Evolutionary conservation across 2,113 vertebrate species (phyloP).

Genomic region (Nicator chloris): DNA sequence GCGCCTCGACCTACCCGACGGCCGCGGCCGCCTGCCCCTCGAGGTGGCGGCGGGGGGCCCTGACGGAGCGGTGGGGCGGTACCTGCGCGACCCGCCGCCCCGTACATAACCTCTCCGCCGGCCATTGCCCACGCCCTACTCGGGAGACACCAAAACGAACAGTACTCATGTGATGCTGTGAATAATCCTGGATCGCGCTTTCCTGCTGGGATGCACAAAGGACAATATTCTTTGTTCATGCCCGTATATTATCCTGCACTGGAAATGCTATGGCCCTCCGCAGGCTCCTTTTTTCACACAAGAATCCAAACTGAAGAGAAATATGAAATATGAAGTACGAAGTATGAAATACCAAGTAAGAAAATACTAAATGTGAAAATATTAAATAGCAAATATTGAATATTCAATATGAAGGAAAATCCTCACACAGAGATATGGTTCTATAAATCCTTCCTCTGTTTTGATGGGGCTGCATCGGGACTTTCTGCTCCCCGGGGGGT

Average conservation of each 20-base stretch:
- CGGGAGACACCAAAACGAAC: no score
- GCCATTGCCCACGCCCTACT: background rate
- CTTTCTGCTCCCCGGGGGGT: rapidly evolving
- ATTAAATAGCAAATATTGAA: background rate
- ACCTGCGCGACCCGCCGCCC: background rate
- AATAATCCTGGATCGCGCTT: rapidly evolving
- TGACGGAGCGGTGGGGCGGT: constrained; percentile 44
- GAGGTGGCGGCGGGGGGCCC: constrained; percentile 74
- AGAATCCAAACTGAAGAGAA: background rate
- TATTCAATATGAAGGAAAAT: background rate
- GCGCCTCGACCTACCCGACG: background rate
- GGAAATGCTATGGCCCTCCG: rapidly evolving
- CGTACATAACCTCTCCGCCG: no score
- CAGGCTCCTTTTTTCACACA: rapidly evolving
- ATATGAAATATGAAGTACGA: background rate
- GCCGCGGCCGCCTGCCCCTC: background rate
- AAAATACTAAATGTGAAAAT: background rate
- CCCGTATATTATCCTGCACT: background rate
- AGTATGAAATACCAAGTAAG: background rate
- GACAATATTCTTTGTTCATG: background rate
- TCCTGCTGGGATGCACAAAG: background rate
- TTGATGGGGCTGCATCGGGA: rapidly evolving
- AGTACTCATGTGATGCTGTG: background rate
- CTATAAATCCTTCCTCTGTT: background rate
- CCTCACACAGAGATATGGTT: rapidly evolving